Evolutionary conservation across 2,888 invertebrate species (phyloP), one percentile per base, ranked within the genome.

Genomic region (Melanostoma mellinum): DNA sequence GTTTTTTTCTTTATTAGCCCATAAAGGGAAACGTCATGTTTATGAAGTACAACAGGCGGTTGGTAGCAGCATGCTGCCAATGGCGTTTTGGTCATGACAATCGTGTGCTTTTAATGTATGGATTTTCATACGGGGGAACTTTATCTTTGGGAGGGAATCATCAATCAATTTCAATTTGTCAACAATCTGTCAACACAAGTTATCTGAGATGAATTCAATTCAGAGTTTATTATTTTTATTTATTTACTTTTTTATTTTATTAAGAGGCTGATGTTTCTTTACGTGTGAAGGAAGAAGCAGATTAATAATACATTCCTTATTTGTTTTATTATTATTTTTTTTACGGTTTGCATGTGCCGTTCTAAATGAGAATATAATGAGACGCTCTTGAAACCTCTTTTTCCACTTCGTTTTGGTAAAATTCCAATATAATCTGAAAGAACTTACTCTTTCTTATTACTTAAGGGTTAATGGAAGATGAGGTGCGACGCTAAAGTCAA

Each of bases 111-210:
- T 1, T 40, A 33, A n/a, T n/a, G 53, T 6, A 36, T 40, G 3
- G 20, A 44, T 36, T 58, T 38, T 48, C 50, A 68, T 56, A 56
- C 46, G 58, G 60, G 38, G 50, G 20, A 38, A 48, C 48, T 40
- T 46, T 73, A 35, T 61, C 48, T 35, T 40, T 56, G 20, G 56
- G 44, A 73, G 63, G 48, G 53, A 56, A 52, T 63, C 77, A 77
- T 77, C 81, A 72, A 77, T 82, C 81, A 82, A 65, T 65, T 71
- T 58, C 73, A 69, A 67, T 40, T 48, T 84, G 78, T 79, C 82
- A 69, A 46, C 40, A 74, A 55, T 65, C 68, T 74, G 82, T 74
- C 82, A 69, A 74, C 46, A 65, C 58, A 69, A 36, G 69, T 84
- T 84, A 79, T 73, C 72, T 50, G 71, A 52, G 71, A 78, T 58